Conservation (phyloP, 2,113 vertebrate species). For the Caracal caracal region DNA sequence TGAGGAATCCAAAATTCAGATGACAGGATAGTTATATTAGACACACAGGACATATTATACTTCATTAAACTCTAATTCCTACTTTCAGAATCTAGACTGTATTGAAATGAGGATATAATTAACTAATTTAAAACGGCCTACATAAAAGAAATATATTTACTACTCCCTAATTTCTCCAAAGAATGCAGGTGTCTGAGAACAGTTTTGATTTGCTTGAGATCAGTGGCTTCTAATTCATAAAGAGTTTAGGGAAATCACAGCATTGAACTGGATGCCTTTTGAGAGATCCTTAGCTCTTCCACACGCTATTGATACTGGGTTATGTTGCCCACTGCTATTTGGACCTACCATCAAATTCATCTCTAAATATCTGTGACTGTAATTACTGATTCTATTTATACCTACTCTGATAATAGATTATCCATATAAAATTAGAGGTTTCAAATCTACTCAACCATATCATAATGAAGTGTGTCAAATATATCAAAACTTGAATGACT, state of each 20-base stretch:
- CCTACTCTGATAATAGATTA: neutral
- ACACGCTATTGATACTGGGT: neutral
- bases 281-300: neutral
- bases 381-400: slow-evolving; percentile 13
- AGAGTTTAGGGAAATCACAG: neutral
- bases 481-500: neutral
- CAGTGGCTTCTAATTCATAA: neutral
- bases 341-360: neutral
- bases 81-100: slow-evolving; percentile 49
- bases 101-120: slow-evolving; percentile 35
- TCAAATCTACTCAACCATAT: neutral
- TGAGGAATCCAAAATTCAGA: slow-evolving; percentile 32
- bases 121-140: slow-evolving; percentile 17
- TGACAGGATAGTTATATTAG: neutral
- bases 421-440: neutral
- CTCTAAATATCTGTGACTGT: neutral
- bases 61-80: slow-evolving; percentile 50
- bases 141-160: slow-evolving; percentile 8
- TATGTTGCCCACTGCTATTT: neutral
- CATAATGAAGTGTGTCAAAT: neutral
- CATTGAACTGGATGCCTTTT: neutral
- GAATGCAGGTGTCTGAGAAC: neutral
- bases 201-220: neutral
- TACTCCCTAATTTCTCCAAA: neutral
- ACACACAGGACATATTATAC: neutral